phyloP scores from a whole-genome alignment of 2,797 vertebrate genomes.

The Syndactyla subalaris region DNA sequence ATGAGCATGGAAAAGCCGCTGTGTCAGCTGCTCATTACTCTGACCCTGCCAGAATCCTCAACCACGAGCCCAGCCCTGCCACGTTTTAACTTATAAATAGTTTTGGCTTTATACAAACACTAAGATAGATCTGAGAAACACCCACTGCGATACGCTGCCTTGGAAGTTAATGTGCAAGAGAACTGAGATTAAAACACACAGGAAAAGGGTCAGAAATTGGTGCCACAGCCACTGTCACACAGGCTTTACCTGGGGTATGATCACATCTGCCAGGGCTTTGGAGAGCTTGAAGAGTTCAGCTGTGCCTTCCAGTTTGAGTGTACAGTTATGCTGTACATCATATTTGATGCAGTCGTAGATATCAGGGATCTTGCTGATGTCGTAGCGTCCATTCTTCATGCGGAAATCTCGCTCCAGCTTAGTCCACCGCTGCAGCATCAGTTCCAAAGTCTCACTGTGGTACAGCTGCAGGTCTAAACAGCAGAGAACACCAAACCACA shows the following conservation, averaged over 20 bases:
- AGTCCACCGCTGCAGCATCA: conserved; percentile 98
- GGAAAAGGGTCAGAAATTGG: not conserved
- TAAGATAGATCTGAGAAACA: not conserved
- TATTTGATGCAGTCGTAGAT: conserved; percentile 99
- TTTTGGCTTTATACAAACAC: not conserved
- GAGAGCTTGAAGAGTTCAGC: conserved; percentile 92
- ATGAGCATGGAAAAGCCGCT: not conserved
- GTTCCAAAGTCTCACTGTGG: conserved; percentile 94
- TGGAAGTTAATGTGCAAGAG: not conserved
- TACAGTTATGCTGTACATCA: conserved; percentile 92
- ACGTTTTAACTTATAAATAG: not conserved
- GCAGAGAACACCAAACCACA: not conserved
- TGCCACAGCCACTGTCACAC: fast-evolving
- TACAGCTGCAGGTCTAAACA: conserved; percentile 93
- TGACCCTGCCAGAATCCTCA: not conserved
- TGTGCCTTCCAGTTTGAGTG: conserved; percentile 90
- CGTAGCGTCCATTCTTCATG: conserved; percentile 95
- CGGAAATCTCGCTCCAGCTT: conserved; percentile 95
- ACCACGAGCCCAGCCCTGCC: not conserved
- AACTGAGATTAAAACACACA: not conserved
- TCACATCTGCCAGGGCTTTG: conserved; percentile 91
- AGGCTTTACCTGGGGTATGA: conserved; percentile 92
- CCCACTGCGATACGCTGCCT: not conserved
- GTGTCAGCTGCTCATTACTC: not conserved
- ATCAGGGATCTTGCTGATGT: conserved; percentile 98